Base-by-base conservation (phyloP, 92 coral and sea anemone species). In the Bergia puertoricense region DNA sequence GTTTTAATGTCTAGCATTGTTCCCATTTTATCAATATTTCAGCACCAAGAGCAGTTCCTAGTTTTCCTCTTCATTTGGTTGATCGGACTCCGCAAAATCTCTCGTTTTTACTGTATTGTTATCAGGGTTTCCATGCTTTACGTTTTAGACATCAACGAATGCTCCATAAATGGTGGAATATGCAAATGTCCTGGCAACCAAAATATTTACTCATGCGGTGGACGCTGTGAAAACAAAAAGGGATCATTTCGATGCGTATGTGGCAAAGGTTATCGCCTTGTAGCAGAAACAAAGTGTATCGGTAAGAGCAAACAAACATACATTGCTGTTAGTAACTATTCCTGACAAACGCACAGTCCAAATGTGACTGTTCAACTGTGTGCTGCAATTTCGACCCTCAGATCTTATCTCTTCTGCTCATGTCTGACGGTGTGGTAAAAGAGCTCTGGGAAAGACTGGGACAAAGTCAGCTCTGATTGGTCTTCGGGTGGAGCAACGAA, bases 191-290 rank as follows among this genome's bases (percentile, higher is more conserved):
- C 85, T 56, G 71, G 66, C 37, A 80, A 30, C 22, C 30, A 57
- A 46, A 80, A 30, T 30, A 80, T 80, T 59, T 10, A 57, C n/a
- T 56, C 67, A 56, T 80, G 85, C n/a, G 69, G 44, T 37, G 85
- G 71, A 18, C 85, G 85, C 8, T 80, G 85, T 38, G 30, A 6
- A 36, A 80, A 80, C 72, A 80, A 38, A 37, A 39, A 30, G 8
- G 85, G 85, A 80, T 11, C 45, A 22, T 80, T 57, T 38, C 44
- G 10, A 22, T 80, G 85, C 44, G 42, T 36, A 38, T 80, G 85
- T 50, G 85, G 71, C 50, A 54, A 37, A 39, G 85, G 85, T 11
- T 80, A 80, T 59, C 22, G 23, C 1, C 85, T 57, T 39, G 71
- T 39, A 40, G 65, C 23, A 56, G 66, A 42, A 56, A 80, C 85